Conservation (phyloP, 1,140 invertebrate genomes). For the Drosophila lacteicornis region DNA sequence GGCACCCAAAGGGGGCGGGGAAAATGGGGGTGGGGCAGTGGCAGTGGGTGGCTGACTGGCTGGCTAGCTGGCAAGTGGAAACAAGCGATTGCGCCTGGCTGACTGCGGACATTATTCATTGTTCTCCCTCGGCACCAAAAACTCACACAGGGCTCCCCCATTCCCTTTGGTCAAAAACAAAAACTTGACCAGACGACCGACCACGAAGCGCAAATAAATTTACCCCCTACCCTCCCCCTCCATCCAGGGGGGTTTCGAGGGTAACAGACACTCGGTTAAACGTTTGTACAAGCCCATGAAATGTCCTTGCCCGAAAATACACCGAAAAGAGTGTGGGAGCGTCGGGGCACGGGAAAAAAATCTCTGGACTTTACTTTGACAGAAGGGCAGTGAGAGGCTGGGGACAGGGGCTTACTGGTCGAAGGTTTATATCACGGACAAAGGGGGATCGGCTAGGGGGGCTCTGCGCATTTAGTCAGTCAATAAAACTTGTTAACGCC, state of each 20-base stretch:
- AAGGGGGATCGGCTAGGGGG: slow-evolving; percentile 5
- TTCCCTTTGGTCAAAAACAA: slow-evolving; percentile 48
- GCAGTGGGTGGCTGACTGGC: slow-evolving; percentile 5
- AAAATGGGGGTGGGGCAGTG: background rate
- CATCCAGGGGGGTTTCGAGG: slow-evolving; percentile 2
- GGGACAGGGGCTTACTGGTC: slow-evolving; percentile 17
- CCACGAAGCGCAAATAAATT: slow-evolving; percentile 81
- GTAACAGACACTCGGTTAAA: slow-evolving; percentile 73
- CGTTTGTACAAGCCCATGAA: slow-evolving; percentile 81
- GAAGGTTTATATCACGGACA: slow-evolving; percentile 7
- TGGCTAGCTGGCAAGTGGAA: slow-evolving; percentile 54
- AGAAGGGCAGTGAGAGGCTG: background rate
- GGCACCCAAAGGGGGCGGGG: background rate
- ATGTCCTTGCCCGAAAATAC: slow-evolving; percentile 67
- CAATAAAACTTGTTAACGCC: slow-evolving; percentile 83
- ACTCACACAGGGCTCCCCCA: slow-evolving; percentile 10
- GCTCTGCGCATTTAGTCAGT: slow-evolving; percentile 77
- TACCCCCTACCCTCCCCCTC: slow-evolving; percentile 35
- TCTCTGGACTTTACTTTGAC: slow-evolving; percentile 47
- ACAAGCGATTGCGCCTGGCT: slow-evolving; percentile 69
- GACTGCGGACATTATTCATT: slow-evolving; percentile 77
- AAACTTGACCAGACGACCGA: slow-evolving; percentile 77
- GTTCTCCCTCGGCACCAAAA: slow-evolving; percentile 38
- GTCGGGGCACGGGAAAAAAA: slow-evolving; percentile 23
- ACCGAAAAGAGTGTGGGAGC: slow-evolving; percentile 13